phyloP scores from a whole-genome alignment of 2,888 invertebrate genomes.

The Peribatodes rhomboidaria region DNA sequence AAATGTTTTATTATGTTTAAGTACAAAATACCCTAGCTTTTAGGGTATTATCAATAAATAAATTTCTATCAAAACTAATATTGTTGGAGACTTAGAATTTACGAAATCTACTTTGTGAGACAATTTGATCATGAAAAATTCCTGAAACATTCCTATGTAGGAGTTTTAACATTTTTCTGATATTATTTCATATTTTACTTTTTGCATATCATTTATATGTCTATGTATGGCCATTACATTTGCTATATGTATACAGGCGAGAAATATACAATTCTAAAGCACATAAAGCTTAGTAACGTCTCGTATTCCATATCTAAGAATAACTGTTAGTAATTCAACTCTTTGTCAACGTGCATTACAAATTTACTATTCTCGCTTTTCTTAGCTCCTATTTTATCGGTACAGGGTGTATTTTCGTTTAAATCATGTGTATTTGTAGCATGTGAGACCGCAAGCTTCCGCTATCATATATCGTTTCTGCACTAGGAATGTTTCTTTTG shows the following conservation, averaged over 20 bases:
- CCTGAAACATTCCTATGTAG: background rate
- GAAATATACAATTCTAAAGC: background rate
- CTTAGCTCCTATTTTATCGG: constrained; percentile 48
- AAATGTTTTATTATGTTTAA: too few species aligned
- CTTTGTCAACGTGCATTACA: constrained; percentile 53
- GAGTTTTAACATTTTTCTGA: background rate
- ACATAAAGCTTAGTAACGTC: constrained; percentile 41
- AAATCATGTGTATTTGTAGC: constrained; percentile 1
- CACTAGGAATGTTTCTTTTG: constrained; percentile 1
- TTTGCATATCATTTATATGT: too few species aligned
- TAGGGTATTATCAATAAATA: too few species aligned
- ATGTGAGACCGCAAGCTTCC: constrained; percentile 68
- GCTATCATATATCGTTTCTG: constrained; percentile 54
- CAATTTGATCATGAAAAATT: background rate
- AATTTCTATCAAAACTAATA: too few species aligned
- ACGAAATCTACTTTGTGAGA: too few species aligned
- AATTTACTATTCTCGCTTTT: constrained; percentile 27
- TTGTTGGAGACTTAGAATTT: too few species aligned
- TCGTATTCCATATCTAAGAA: constrained; percentile 62
- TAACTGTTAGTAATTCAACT: constrained; percentile 64
- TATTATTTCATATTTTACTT: background rate
- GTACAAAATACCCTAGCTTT: too few species aligned
- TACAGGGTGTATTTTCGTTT: constrained; percentile 49
- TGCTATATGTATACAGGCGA: too few species aligned
- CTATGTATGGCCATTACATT: too few species aligned